A percentile compares a stretch with the other conserved stretches of the same genome.
These are phyloP conservation scores for Diabrotica virgifera DNA, from an alignment of 1,140 invertebrate species.

Conservation along the genomic window DNA sequence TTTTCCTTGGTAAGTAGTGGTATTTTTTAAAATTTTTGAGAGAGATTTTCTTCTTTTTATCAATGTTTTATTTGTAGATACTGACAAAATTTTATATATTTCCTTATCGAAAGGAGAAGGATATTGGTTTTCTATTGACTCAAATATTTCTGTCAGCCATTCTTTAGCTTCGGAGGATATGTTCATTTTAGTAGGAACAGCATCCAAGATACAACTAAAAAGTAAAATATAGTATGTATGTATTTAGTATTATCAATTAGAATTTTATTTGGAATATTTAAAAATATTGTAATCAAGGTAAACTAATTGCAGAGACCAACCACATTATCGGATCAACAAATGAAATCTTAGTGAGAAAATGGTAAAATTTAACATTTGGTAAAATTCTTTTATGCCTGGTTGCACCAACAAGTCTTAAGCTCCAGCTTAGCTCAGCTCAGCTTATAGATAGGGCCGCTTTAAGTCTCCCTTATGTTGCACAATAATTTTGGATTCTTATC, in stretches of 20 bases:
- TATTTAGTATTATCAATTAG: no score
- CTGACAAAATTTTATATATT: constrained; percentile 41
- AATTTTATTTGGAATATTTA: neutral
- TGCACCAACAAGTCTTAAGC: no score
- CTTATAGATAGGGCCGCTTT: no score
- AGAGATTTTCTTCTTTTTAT: constrained; percentile 25
- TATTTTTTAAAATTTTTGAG: constrained; percentile 31
- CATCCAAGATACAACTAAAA: constrained; percentile 27
- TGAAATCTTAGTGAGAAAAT: no score
- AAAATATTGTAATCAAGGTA: neutral
- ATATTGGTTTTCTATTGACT: constrained; percentile 52
- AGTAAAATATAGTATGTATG: constrained; percentile 3
- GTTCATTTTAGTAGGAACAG: constrained; percentile 19
- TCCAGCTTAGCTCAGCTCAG: no score
- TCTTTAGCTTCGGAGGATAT: constrained; percentile 32
- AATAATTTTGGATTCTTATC: no score
- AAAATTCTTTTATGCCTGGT: no score
- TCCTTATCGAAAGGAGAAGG: constrained; percentile 64
- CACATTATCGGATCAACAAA: no score
- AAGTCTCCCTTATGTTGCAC: no score
- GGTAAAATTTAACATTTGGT: no score
- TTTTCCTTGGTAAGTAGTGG: constrained; percentile 21
- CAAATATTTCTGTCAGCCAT: constrained; percentile 29
- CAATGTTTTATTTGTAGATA: constrained; percentile 13
- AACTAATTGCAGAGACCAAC: no score